Conservation (phyloP, 2,888 invertebrate species). For the Unio delphinus region DNA sequence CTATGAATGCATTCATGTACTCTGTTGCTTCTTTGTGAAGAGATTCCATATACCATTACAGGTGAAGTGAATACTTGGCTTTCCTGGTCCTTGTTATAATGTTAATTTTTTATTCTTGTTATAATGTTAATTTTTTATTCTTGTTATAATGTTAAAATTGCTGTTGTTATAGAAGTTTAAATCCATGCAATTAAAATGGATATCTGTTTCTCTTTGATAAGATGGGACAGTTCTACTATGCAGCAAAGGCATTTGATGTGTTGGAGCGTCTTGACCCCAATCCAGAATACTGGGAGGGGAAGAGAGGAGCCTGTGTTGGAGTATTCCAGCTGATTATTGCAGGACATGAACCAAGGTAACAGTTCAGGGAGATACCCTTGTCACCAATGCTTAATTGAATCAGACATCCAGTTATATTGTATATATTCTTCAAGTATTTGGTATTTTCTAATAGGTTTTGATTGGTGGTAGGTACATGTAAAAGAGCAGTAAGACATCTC, state of each 20-base stretch:
- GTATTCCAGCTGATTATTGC: constrained; percentile 90
- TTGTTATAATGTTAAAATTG: not conserved
- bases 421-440: not conserved
- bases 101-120: no score
- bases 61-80: no score
- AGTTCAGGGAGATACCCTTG: not conserved
- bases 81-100: no score
- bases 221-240: constrained; percentile 96
- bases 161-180: not conserved
- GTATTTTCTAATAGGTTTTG: no score
- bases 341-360: constrained; percentile 78
- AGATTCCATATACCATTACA: no score
- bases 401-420: not conserved
- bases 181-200: not conserved
- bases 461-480: no score
- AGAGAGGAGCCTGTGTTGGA: constrained; percentile 95
- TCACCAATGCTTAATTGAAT: not conserved
- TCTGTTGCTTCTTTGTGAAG: no score
- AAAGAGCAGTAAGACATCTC: no score
- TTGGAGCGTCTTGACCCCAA: constrained; percentile 94
- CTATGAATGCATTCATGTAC: no score
- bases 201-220: constrained; percentile 38
- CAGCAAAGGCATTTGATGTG: constrained; percentile 97
- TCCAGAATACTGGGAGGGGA: constrained; percentile 98
- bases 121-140: no score